Evolutionary conservation across 2,113 vertebrate genomes (phyloP).

Genomic region (Vimba vimba): DNA sequence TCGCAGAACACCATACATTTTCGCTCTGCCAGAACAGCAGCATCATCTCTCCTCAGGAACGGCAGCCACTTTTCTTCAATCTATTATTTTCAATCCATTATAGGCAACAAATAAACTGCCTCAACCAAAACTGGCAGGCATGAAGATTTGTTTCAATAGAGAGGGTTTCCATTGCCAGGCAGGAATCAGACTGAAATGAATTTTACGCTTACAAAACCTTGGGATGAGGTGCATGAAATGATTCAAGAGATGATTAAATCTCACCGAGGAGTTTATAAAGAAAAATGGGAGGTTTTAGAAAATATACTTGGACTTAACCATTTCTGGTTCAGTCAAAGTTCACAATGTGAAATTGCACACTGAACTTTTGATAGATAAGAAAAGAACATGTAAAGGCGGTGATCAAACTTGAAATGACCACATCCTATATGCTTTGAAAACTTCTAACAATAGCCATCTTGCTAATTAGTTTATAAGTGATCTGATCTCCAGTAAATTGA

Average conservation of each 20-base stretch:
- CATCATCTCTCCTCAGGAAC: not conserved
- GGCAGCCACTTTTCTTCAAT: not conserved
- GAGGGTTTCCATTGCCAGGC: not conserved
- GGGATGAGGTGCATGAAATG: constrained; percentile 10
- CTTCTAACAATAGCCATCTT: not conserved
- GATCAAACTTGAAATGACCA: not conserved
- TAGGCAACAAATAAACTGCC: constrained; percentile 14
- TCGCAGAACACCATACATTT: no score
- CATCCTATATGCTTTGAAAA: not conserved
- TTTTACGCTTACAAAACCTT: constrained; percentile 1
- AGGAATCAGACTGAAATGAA: constrained; percentile 18
- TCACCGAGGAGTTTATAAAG: not conserved
- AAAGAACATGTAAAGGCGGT: not conserved
- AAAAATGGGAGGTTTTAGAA: not conserved
- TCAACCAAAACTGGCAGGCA: constrained; percentile 26
- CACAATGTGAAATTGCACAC: not conserved
- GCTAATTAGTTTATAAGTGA: not conserved
- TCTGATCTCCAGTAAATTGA: not conserved
- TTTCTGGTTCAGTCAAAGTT: not conserved
- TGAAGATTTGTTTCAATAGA: constrained; percentile 20
- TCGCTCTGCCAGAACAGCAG: not conserved
- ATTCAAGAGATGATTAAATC: constrained; percentile 14
- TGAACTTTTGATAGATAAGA: not conserved
- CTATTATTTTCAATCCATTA: constrained; percentile 13
- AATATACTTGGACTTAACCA: not conserved